Evolutionary conservation across 2,888 invertebrate genomes (phyloP).

Genomic region (Eretmocerus hayati): DNA sequence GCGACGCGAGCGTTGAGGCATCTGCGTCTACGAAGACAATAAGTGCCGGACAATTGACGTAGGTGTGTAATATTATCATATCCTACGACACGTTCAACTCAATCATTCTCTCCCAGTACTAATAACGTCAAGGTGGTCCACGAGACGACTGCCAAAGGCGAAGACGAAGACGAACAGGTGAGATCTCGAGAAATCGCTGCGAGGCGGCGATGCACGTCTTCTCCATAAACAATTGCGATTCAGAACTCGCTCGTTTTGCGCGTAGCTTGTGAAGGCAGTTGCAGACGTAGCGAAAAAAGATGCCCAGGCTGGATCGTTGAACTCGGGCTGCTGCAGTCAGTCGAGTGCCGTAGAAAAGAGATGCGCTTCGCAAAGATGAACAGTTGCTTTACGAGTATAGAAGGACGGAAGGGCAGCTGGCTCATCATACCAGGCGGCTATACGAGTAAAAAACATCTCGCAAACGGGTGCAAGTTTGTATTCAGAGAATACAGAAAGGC

Average conservation of each 20-base stretch:
- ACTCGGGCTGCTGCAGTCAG: too few relatives aligned
- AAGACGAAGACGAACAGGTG: too few relatives aligned
- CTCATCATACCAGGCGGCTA: not conserved
- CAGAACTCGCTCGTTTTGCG: not conserved
- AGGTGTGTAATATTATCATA: not conserved
- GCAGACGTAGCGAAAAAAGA: not conserved
- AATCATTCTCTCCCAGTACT: not conserved
- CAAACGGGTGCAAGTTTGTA: constrained; percentile 27
- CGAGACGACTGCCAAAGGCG: too few relatives aligned
- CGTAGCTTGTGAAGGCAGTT: too few relatives aligned
- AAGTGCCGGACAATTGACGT: not conserved
- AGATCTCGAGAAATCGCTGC: not conserved
- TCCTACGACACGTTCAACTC: not conserved
- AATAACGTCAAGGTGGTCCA: not conserved
- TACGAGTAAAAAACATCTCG: constrained; percentile 1
- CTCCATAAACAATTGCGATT: not conserved
- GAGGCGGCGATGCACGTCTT: too few relatives aligned
- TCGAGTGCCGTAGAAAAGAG: not conserved
- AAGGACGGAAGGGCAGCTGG: not conserved
- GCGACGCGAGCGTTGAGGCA: constrained; percentile 5
- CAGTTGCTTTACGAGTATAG: too few relatives aligned
- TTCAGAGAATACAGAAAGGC: constrained; percentile 23
- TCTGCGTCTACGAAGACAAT: not conserved
- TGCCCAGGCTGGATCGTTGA: not conserved
- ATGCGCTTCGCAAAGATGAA: too few relatives aligned